Base-by-base conservation (phyloP, 2,888 invertebrate genomes). In the Lochmaea crataegi region DNA sequence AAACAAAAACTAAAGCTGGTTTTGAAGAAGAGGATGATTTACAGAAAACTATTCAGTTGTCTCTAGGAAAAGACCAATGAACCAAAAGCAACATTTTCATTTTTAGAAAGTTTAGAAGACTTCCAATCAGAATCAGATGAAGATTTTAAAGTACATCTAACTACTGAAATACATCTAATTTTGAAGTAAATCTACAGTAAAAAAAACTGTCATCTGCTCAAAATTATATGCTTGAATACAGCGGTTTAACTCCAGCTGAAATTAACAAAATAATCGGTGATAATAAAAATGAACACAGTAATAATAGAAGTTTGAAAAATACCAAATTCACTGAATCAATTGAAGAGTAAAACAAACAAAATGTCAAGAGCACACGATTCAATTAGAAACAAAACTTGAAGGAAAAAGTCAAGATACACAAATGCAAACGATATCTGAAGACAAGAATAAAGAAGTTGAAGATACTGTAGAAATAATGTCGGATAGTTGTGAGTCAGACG, bases 221-320 rank as follows among this genome's bases (percentile, higher is more conserved):
- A 82, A 89, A 90, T 51, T 94, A 93, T 77, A 94, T 94, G 89
- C 88, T 92, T 83, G 94, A 94, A 85, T 92, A 94, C 80, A 93
- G 91, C 80, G 94, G 92, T 75, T 90, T 94, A 80, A 92, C 94
- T 64, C 90, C 92, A 77, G 90, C 90, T 76, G 92, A 93, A 82
- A 92, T 95, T 75, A 86, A 89, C 45, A 87, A 89, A 79, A 89
- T 93, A 71, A 87, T 92, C 76, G 78, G 72, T 7, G 65, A 61
- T 61, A 71, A 64, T 53, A 61, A 66, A 72, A 65, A 53, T 60
- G 32, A 38, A 14, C 3, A 10, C 32, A 48, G 45, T 48, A 71
- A 16, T 70, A 74, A 65, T 66, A 51, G 14, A 71, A 22, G 22
- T 65, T 38, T 38, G 16, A 48, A 51, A n/a, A 26, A 68, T 38